A percentile compares a stretch with the other conserved stretches of the same genome.
phyloP scores from a whole-genome alignment of 2,888 invertebrate species.

The Steinernema scapterisci region DNA sequence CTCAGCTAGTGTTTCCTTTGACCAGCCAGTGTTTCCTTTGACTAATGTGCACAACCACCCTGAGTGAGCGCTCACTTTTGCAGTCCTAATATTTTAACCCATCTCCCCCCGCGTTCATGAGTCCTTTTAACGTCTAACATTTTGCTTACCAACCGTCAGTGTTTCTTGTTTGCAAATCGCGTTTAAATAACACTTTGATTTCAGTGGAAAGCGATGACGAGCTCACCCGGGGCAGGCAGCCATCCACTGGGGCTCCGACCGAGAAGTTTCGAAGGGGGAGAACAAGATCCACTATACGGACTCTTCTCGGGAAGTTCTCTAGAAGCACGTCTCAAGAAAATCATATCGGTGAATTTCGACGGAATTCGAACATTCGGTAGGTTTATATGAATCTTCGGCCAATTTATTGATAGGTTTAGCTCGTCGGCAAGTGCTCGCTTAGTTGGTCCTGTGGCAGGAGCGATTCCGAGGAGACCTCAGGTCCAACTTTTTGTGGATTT shows the following conservation, averaged over 20 bases:
- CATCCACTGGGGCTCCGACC: slow-evolving; percentile 42
- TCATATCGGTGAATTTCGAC: slow-evolving; percentile 17
- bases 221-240: slow-evolving; percentile 49
- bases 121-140: not conserved
- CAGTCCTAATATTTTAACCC: too few species aligned
- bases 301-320: slow-evolving; percentile 62
- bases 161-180: too few species aligned
- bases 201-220: slow-evolving; percentile 67
- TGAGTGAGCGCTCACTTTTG: too few species aligned
- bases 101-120: not conserved
- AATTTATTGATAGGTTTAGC: slow-evolving; percentile 35
- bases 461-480: slow-evolving; percentile 56
- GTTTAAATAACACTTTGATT: too few species aligned
- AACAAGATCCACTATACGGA: slow-evolving; percentile 64
- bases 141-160: not conserved
- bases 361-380: slow-evolving; percentile 21
- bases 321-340: slow-evolving; percentile 62
- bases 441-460: slow-evolving; percentile 47
- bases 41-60: too few species aligned
- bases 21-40: not conserved
- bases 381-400: not conserved
- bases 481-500: slow-evolving; percentile 66
- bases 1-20: not conserved
- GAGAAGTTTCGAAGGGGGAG: slow-evolving; percentile 56
- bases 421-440: slow-evolving; percentile 57